Base-by-base conservation (phyloP, 2,888 invertebrate genomes). In the Agriopis marginaria region DNA sequence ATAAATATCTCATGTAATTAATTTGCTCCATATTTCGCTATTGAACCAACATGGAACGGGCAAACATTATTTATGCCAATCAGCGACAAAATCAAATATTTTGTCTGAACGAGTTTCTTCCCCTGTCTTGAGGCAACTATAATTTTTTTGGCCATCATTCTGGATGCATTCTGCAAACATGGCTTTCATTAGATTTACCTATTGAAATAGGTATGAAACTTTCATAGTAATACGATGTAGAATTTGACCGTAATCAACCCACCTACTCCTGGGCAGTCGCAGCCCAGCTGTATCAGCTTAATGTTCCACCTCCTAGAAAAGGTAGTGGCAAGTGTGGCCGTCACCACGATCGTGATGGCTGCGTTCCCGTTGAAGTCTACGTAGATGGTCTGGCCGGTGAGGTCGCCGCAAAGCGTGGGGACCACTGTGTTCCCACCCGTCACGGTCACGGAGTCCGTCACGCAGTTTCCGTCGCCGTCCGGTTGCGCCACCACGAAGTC, bases 361-460 rank as follows among this genome's bases (percentile, higher is more conserved):
- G 92, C 92, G 32, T 95, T 95, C 0, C 95, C 96, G 79, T 96
- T 96, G 80, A 97, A 97, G 83, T 97, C 96, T 0, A 97, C 95
- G 80, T 96, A 97, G 40, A 97, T 94, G 78, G 97, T 97, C 85
- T 97, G 97, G 0, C 97, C 97, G 0, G 96, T 95, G 86, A 97
- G 97, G 83, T 97, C 97, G 0, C 98, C 98, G 83, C 98, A 98
- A 70, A 98, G 95, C 0, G 92, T 86, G 0, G 97, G 97, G 6
- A 97, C 95, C 7, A 93, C 86, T 0, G 96, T 96, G 66, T 96
- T 96, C 0, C 96, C 96, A 0, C 97, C 97, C 0, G 96, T 95
- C 40, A 97, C 93, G 5, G 96, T 95, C 71, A 98, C 90, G 5
- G 96, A 95, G 85, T 98, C 98, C 0, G 95, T 95, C 12, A 90